Percentiles rank a stretch among this genome's conserved stretches.
phyloP scores from a whole-genome alignment of 1,140 invertebrate species.

The Acromyrmex echinatior region DNA sequence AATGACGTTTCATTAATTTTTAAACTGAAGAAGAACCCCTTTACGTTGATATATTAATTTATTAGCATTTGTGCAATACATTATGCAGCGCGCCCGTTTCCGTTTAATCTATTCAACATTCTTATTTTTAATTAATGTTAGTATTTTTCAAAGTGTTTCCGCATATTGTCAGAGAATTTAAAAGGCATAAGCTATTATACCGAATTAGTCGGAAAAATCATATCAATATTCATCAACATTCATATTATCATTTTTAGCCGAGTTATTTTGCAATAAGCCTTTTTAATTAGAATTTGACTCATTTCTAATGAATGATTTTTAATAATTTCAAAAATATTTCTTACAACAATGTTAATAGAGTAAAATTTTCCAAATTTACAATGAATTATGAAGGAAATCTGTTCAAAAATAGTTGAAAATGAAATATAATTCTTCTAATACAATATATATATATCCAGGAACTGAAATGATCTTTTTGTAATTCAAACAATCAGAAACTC shows the following conservation, averaged over 20 bases:
- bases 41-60: neutral
- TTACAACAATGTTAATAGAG: too few relatives aligned
- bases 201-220: neutral
- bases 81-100: neutral
- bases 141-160: neutral
- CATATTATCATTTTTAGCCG: neutral
- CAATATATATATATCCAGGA: too few relatives aligned
- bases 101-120: neutral
- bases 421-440: too few relatives aligned
- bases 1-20: neutral
- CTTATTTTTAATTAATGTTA: neutral
- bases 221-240: too few relatives aligned
- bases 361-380: too few relatives aligned
- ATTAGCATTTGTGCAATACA: neutral
- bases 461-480: slow-evolving; percentile 3
- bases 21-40: neutral
- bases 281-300: neutral
- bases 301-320: neutral
- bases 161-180: neutral
- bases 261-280: neutral
- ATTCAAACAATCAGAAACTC: neutral
- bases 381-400: too few relatives aligned
- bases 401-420: too few relatives aligned
- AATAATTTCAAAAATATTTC: neutral
- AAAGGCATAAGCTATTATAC: neutral